These are phyloP conservation scores for Planiliza haematocheilus DNA, from an alignment of 2,113 vertebrate genomes.

Conservation along the genomic window DNA sequence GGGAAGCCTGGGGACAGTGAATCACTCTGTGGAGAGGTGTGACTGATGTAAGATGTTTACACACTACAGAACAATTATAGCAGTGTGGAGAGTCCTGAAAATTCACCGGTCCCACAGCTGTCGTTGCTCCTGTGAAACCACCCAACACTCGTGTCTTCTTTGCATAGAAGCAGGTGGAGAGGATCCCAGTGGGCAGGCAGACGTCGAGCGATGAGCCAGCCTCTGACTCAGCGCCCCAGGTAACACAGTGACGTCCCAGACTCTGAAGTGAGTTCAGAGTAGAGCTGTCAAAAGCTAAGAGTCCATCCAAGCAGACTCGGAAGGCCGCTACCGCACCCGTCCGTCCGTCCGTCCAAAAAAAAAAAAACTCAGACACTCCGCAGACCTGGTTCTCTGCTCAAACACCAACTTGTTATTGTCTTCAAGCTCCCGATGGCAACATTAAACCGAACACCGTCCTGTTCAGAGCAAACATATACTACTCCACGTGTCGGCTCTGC, in stretches of 20 bases:
- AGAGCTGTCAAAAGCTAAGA: constrained; percentile 70
- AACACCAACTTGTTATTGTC: not conserved
- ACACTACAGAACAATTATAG: constrained; percentile 62
- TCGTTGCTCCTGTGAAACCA: constrained; percentile 59
- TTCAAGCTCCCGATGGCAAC: constrained; percentile 20
- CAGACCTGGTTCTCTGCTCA: not conserved
- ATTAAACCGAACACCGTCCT: constrained; percentile 39
- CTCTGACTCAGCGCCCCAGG: constrained; percentile 72
- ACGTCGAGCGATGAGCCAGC: constrained; percentile 61
- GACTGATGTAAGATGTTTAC: constrained; percentile 73
- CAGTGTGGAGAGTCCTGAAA: constrained; percentile 66
- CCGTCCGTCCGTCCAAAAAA: constrained; percentile 19
- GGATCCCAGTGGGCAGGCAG: constrained; percentile 64
- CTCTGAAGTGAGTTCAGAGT: constrained; percentile 47
- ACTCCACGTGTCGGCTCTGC: constrained; percentile 46
- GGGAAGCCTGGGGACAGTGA: constrained; percentile 61
- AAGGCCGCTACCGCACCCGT: constrained; percentile 13
- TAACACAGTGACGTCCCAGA: constrained; percentile 65
- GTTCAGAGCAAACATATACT: constrained; percentile 35
- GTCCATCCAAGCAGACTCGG: constrained; percentile 19
- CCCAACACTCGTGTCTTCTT: constrained; percentile 52
- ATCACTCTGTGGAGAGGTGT: constrained; percentile 65
- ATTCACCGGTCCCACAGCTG: constrained; percentile 39
- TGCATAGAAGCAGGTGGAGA: constrained; percentile 60
- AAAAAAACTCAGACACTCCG: not conserved